phyloP scores from a whole-genome alignment of 2,888 invertebrate genomes.

The Andrena flavipes region DNA sequence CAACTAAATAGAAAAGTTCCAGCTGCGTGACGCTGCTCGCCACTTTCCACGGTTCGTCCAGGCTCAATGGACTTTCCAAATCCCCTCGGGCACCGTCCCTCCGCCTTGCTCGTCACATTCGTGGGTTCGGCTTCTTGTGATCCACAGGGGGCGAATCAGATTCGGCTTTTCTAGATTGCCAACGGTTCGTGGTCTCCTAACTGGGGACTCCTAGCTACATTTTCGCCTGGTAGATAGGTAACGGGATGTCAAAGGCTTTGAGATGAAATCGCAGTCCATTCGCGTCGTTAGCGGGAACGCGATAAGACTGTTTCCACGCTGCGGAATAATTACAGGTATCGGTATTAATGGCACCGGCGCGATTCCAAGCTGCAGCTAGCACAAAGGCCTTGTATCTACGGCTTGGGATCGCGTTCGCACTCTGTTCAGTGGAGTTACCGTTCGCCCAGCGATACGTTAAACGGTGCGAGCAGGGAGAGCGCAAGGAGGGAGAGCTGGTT shows the following conservation, averaged over 20 bases:
- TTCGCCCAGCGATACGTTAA: constrained; percentile 49
- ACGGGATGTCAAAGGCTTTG: background rate
- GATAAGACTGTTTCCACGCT: background rate
- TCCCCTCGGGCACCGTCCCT: background rate
- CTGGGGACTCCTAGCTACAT: too few species aligned
- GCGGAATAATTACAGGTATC: constrained; percentile 16
- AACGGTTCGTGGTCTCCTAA: background rate
- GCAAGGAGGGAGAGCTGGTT: background rate
- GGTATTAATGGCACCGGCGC: background rate
- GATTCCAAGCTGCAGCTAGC: background rate
- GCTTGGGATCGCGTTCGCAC: background rate
- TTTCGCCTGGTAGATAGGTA: background rate
- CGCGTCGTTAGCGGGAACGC: background rate
- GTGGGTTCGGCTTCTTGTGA: background rate
- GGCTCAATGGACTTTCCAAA: constrained; percentile 30
- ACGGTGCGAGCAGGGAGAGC: constrained; percentile 35
- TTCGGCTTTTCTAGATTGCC: background rate
- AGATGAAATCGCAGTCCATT: background rate
- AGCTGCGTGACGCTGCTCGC: constrained; percentile 23
- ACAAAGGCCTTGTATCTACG: background rate
- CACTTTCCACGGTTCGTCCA: constrained; percentile 32
- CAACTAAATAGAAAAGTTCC: constrained; percentile 60
- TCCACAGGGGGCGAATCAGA: background rate
- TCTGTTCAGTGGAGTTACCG: constrained; percentile 7
- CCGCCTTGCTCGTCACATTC: background rate